A percentile compares a stretch with the other conserved stretches of the same genome.
Conservation (phyloP, 1,140 invertebrate genomes). For the Palaemon carinicauda region DNA sequence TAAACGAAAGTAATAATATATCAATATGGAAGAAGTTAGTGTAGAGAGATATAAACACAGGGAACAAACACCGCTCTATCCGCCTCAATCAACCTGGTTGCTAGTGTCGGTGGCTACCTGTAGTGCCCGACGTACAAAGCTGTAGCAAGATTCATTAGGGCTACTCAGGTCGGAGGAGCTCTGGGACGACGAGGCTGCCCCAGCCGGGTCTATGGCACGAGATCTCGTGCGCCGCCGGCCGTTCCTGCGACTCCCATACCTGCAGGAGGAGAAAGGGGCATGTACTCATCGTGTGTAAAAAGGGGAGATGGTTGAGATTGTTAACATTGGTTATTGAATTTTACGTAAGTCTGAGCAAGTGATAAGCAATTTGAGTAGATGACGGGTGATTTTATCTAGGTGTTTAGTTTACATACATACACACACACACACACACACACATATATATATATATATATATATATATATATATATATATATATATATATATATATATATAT, state of each 20-base stretch:
- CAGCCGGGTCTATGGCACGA: conserved; percentile 48
- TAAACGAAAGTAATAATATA: not conserved
- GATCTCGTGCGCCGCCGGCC: conserved; percentile 47
- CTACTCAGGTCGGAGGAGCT: conserved; percentile 58
- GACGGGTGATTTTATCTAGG: no score
- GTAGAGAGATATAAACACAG: not conserved
- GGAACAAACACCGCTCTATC: conserved; percentile 51
- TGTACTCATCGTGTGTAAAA: not conserved
- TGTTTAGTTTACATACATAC: no score
- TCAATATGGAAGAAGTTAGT: not conserved
- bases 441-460: no score
- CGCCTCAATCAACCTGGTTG: conserved; percentile 54
- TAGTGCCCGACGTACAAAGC: conserved; percentile 87
- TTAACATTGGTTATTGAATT: no score
- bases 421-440: no score
- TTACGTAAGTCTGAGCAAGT: no score
- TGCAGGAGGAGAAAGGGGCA: not conserved
- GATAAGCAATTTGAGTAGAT: no score
- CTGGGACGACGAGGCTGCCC: conserved; percentile 47
- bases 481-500: no score
- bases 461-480: no score
- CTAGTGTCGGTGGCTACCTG: conserved; percentile 69
- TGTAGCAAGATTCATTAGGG: conserved; percentile 93
- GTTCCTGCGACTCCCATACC: conserved; percentile 44
- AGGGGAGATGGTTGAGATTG: not conserved